Base-by-base conservation (phyloP, 1,140 invertebrate genomes). In the Bombus superbus region DNA sequence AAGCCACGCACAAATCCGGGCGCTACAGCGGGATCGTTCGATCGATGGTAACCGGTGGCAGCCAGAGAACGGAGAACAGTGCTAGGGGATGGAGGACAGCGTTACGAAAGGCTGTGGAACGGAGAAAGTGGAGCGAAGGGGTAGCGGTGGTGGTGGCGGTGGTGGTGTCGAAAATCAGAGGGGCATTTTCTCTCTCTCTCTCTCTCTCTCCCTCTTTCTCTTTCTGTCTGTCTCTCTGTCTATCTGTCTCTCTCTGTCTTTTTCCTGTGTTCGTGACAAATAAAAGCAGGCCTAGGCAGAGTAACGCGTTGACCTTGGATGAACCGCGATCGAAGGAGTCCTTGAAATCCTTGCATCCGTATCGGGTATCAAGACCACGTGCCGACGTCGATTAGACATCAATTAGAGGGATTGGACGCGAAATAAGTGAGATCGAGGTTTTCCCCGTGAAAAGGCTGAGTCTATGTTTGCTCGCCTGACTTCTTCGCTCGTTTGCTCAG, bases 291-390 rank as follows among this genome's bases (percentile, higher is more conserved):
- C 44, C 53, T 42, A 73, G 74, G 74, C 42, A 28, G 75, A 35
- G 28, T 32, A 28, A 71, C 10, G 2, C 38, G 22, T 66, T 62
- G 81, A 79, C 86, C 86, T 86, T 86, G 75, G 59, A 5, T 74
- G 38, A 74, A 74, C 69, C 15, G 15, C 42, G 82, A 83, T 86
- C 81, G 85, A 84, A 78, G 59, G 10, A 3, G 47, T 74, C 59
- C 85, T 85, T 88, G 73, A 85, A 88, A 81, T 88, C 42, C 69
- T 74, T 68, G 71, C 57, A 74, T 59, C 44, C 44, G 42, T 68
- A 25, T 44, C 62, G 22, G 13, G 53, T 22, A n/a, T 22, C 57
- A 18, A 22, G 25, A 11, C 68, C 76, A 80, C 83, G 42, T 85
- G 57, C 57, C 53, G n/a, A 22, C 22, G 59, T 32, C 64, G 64